Base-by-base conservation (phyloP, 2,797 vertebrate genomes). In the Sebastes itinus region DNA sequence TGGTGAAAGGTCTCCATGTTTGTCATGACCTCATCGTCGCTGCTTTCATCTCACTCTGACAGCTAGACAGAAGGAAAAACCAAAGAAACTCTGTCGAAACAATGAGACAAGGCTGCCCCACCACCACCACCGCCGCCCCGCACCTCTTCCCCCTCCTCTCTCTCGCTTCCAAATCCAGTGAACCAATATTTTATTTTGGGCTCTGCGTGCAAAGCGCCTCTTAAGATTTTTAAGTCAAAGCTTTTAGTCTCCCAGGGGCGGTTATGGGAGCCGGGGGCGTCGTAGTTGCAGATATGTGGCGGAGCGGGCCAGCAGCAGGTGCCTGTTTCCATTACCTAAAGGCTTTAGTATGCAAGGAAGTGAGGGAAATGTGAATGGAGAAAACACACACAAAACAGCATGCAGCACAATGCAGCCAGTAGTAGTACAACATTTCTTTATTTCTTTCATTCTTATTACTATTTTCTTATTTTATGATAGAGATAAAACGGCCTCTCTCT, bases 291-390 rank as follows among this genome's bases (percentile, higher is more conserved):
- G 91, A 87, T 91, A 83, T 89, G 88, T 85, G 70, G 69, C 20
- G 76, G 74, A 69, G 80, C 23, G 0, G 68, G 80, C 88, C 86
- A 87, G 83, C 83, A 94, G 94, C 96, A 97, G 97, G 96, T 97
- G 96, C 92, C 90, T 88, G 82, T 89, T 95, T 95, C 93, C 92
- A 93, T 96, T 95, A 95, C 92, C 87, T 92, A 90, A 88, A 84
- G 87, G 90, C 92, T 93, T 89, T 81, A 93, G 94, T 93, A 94
- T 88, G 94, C 92, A 87, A 91, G 91, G 85, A 90, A 89, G 78
- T 72, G 60, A 87, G 69, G 61, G 85, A 87, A 90, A 88, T 67
- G 80, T 80, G 81, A 90, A 85, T 83, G 81, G 61, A 80, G 84
- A 77, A 87, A 88, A 84, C 80, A 77, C 33, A 67, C 33, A 64